Evolutionary conservation across 2,113 vertebrate species (phyloP).

Genomic region (Pyrgilauda ruficollis): DNA sequence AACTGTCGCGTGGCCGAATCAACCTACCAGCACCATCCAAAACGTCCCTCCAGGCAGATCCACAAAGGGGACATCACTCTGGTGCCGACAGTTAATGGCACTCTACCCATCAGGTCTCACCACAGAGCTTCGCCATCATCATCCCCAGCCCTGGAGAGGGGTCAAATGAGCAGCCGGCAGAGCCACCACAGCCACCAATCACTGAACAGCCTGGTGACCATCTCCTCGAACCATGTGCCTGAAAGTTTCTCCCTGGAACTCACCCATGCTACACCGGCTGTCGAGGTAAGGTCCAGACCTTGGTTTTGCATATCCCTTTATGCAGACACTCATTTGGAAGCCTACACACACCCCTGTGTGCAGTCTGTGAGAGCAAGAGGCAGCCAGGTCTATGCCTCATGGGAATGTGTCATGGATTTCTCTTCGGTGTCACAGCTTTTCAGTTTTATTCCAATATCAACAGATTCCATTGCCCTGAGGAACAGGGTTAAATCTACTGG

Average conservation of each 20-base stretch:
- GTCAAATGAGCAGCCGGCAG: slow-evolving; percentile 87
- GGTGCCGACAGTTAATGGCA: slow-evolving; percentile 91
- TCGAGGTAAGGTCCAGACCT: slow-evolving; percentile 85
- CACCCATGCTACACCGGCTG: slow-evolving; percentile 90
- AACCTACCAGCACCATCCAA: slow-evolving; percentile 96
- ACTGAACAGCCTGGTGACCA: slow-evolving; percentile 95
- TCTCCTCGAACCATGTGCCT: slow-evolving; percentile 92
- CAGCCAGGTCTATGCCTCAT: not conserved
- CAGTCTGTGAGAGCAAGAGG: not conserved
- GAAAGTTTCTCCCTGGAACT: slow-evolving; percentile 94
- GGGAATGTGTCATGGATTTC: not conserved
- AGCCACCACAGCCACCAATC: slow-evolving; percentile 96
- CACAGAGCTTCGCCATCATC: slow-evolving; percentile 87
- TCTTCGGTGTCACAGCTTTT: not conserved
- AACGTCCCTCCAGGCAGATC: slow-evolving; percentile 93
- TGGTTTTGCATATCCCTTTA: not conserved
- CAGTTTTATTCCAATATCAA: not conserved
- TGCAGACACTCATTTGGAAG: slow-evolving; percentile 3
- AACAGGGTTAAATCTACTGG: not conserved
- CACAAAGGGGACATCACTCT: slow-evolving; percentile 97
- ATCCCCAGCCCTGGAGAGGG: slow-evolving; percentile 88
- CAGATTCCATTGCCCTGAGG: not conserved
- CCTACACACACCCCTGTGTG: not conserved
- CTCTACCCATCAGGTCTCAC: slow-evolving; percentile 89
- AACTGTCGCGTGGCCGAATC: slow-evolving; percentile 94